phyloP scores from a whole-genome alignment of 2,888 invertebrate species.

The Nemoura dubitans region DNA sequence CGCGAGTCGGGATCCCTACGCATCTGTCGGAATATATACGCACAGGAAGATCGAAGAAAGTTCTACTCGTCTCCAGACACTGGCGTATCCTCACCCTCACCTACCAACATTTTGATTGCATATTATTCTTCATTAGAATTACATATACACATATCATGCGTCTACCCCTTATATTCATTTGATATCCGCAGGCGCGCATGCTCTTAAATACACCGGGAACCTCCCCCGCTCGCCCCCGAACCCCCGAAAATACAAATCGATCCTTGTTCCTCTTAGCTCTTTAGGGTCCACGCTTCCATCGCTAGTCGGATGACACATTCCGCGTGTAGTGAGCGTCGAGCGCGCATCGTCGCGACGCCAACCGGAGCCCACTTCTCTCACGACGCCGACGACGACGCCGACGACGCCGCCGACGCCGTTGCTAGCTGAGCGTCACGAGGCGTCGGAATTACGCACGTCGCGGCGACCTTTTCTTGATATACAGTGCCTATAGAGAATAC shows the following conservation, averaged over 20 bases:
- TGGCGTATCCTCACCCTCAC: neutral
- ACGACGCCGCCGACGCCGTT: neutral
- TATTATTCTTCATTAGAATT: neutral
- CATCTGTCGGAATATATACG: neutral
- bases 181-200: constrained; percentile 4
- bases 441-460: neutral
- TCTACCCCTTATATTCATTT: neutral
- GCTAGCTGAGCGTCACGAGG: neutral
- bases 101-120: constrained; percentile 2
- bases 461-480: neutral
- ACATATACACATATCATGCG: neutral
- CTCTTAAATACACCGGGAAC: neutral
- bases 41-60: neutral
- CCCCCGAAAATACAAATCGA: constrained; percentile 43
- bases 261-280: constrained; percentile 39
- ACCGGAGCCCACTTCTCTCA: neutral
- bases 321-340: constrained; percentile 36
- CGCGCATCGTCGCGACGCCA: neutral
- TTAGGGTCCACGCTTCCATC: constrained; percentile 42
- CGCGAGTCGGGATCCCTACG: neutral
- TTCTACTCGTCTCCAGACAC: neutral
- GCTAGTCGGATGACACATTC: constrained; percentile 31
- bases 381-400: constrained; percentile 8
- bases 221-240: neutral
- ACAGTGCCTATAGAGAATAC: constrained; percentile 16